A percentile compares a stretch with the other conserved stretches of the same genome.
Evolutionary conservation across 53 echinoderm and acorn worm species (phyloP).

Genomic region (Temnopleurus reevesii): DNA sequence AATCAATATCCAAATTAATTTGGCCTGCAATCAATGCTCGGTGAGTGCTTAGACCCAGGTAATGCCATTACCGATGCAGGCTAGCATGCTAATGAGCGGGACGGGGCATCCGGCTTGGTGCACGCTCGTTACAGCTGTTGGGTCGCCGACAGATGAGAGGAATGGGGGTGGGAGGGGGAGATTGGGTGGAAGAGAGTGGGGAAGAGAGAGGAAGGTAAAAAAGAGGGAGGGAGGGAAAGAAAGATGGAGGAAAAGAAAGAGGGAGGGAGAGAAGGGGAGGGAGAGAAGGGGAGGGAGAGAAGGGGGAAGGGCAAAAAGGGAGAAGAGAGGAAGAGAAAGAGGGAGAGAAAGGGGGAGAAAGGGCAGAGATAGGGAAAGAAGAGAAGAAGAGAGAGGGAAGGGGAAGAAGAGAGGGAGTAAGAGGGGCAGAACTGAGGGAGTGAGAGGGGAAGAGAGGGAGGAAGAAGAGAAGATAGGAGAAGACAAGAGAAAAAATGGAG

Average conservation of each 20-base stretch:
- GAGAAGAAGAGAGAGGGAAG: too few relatives aligned
- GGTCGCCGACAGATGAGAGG: slow-evolving; percentile 4
- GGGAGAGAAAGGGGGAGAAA: too few relatives aligned
- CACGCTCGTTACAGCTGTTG: slow-evolving; percentile 57
- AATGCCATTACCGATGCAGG: slow-evolving; percentile 58
- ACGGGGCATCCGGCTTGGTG: slow-evolving; percentile 27
- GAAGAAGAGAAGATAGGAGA: too few relatives aligned
- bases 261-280: neutral
- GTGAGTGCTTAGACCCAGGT: slow-evolving; percentile 59
- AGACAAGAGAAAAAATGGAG: too few relatives aligned
- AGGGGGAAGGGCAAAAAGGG: neutral
- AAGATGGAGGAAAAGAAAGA: neutral
- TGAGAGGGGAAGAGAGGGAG: too few relatives aligned
- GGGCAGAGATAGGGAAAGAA: too few relatives aligned
- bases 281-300: neutral
- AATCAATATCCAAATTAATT: slow-evolving; percentile 66
- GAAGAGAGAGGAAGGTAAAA: neutral
- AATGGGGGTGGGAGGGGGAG: neutral
- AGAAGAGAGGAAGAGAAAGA: too few relatives aligned
- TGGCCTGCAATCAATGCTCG: slow-evolving; percentile 61
- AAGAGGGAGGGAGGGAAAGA: neutral
- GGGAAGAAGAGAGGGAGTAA: too few relatives aligned
- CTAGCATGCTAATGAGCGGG: slow-evolving; percentile 58
- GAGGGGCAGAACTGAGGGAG: too few relatives aligned
- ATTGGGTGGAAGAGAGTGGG: neutral